These are phyloP conservation scores for Chorisops tibialis DNA, from an alignment of 2,888 invertebrate genomes.

Conservation along the genomic window DNA sequence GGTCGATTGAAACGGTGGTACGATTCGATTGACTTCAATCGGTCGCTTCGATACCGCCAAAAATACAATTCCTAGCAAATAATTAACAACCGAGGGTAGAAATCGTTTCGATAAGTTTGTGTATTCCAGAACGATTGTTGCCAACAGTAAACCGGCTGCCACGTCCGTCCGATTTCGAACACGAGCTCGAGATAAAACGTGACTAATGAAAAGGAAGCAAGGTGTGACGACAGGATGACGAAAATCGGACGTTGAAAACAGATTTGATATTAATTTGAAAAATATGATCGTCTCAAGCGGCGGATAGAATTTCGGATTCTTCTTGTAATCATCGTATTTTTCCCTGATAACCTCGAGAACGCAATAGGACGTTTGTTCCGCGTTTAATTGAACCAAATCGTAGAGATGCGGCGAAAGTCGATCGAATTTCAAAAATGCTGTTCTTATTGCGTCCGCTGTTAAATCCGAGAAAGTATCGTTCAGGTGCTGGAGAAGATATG, in stretches of 20 bases:
- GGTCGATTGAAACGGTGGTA: conserved; percentile 66
- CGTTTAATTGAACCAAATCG: conserved; percentile 69
- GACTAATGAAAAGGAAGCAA: conserved; percentile 75
- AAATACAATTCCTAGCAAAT: conserved; percentile 71
- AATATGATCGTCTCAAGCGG: conserved; percentile 69
- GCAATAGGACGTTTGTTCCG: conserved; percentile 64
- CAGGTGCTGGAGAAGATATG: conserved; percentile 72
- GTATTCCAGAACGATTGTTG: conserved; percentile 73
- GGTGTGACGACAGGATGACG: conserved; percentile 87
- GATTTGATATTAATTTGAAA: conserved; percentile 71
- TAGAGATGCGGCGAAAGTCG: conserved; percentile 59
- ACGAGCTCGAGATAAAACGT: conserved; percentile 66
- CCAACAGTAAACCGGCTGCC: conserved; percentile 72
- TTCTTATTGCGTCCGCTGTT: conserved; percentile 49
- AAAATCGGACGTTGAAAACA: conserved; percentile 90
- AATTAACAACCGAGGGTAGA: conserved; percentile 77
- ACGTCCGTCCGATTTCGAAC: conserved; percentile 66
- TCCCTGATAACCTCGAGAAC: conserved; percentile 69
- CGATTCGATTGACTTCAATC: conserved; percentile 60
- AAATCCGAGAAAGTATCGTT: conserved; percentile 61
- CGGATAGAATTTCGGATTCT: conserved; percentile 60
- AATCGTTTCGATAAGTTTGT: conserved; percentile 74
- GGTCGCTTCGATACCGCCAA: conserved; percentile 64
- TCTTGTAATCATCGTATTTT: conserved; percentile 64
- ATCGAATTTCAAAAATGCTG: conserved; percentile 61